These are phyloP conservation scores for Cantharis lateralis DNA, from an alignment of 2,888 invertebrate species.

Conservation along the genomic window DNA sequence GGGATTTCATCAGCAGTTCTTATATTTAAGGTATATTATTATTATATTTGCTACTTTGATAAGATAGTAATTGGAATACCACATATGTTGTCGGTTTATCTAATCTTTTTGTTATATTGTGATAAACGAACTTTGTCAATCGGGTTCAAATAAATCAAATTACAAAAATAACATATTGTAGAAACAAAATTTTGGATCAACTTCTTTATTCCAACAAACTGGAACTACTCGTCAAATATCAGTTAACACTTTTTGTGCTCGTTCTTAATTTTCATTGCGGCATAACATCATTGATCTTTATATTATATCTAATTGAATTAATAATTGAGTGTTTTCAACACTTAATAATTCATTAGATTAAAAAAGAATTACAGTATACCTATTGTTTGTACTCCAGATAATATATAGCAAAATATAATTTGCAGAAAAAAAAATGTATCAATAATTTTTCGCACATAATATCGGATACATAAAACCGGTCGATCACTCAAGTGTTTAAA, in stretches of 20 bases:
- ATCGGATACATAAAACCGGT: neutral
- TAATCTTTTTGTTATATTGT: neutral
- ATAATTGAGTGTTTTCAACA: neutral
- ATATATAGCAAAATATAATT: neutral
- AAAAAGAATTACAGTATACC: neutral
- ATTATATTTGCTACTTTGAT: constrained; percentile 1
- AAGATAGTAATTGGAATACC: neutral
- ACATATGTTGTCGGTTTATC: constrained; percentile 1
- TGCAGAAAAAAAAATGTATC: neutral
- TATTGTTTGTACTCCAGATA: too few relatives aligned
- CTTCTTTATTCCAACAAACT: neutral
- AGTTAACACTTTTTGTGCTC: neutral
- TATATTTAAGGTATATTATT: neutral
- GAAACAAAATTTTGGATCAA: neutral
- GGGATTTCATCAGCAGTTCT: constrained; percentile 1
- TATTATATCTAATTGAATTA: neutral
- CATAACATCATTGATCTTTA: neutral
- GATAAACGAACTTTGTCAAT: neutral
- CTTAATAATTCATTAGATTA: neutral
- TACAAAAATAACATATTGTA: neutral
- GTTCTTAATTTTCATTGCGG: neutral
- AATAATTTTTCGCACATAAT: neutral
- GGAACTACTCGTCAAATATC: neutral
- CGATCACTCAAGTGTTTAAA: neutral
- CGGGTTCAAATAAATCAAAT: neutral